phyloP scores from a whole-genome alignment of 2,888 invertebrate genomes.

The Cacoxenus indagator region DNA sequence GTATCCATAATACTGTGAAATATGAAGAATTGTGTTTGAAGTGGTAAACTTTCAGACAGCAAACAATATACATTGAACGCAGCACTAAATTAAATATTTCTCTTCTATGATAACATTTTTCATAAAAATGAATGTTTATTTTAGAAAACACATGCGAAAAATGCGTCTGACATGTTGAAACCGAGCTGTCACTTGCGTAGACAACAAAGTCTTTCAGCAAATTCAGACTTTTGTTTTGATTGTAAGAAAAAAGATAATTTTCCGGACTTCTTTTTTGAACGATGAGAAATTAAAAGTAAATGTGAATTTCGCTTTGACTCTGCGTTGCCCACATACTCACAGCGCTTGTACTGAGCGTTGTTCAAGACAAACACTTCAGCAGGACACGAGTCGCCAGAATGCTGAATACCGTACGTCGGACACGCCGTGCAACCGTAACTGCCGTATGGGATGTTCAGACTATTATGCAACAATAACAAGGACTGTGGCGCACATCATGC shows the following conservation, averaged over 20 bases:
- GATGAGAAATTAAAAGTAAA: not conserved
- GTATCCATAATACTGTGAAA: no score
- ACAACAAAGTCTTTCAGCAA: not conserved
- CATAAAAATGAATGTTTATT: not conserved
- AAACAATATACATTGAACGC: no score
- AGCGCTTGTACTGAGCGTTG: no score
- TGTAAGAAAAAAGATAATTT: not conserved
- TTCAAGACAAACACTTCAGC: no score
- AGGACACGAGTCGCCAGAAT: no score
- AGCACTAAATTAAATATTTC: not conserved
- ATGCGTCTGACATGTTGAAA: not conserved
- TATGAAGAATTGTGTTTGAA: no score
- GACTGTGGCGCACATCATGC: not conserved
- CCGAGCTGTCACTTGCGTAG: not conserved
- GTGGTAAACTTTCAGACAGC: no score
- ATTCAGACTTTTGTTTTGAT: not conserved
- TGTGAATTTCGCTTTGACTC: not conserved
- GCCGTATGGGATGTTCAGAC: not conserved
- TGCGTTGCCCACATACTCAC: no score
- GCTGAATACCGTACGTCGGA: not conserved
- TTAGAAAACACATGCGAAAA: not conserved
- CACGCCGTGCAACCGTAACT: not conserved
- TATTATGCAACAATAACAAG: slow-evolving; percentile 13
- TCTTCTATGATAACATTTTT: not conserved
- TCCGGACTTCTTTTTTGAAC: not conserved